These are phyloP conservation scores for Formica aserva DNA, from an alignment of 2,888 invertebrate genomes.

Conservation along the genomic window DNA sequence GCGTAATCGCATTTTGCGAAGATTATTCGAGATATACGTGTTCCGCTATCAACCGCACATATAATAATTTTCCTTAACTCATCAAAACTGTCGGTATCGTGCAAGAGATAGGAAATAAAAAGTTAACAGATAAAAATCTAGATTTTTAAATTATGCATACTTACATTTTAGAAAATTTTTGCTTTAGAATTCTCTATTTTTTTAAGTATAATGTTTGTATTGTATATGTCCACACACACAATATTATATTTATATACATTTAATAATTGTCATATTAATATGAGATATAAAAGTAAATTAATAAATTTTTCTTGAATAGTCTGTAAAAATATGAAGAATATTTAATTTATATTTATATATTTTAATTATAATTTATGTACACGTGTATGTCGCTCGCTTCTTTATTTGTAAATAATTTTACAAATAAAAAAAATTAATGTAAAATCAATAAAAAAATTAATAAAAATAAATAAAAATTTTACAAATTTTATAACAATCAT, in stretches of 20 bases:
- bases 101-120: not conserved
- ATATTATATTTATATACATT: not conserved
- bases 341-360: not conserved
- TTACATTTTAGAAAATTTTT: not conserved
- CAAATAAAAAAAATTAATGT: no score
- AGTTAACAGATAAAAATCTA: not conserved
- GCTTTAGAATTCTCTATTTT: not conserved
- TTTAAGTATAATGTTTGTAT: not conserved
- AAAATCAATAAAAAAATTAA: no score
- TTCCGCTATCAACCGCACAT: slow-evolving; percentile 10
- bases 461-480: no score
- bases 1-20: slow-evolving; percentile 51
- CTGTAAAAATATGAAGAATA: not conserved
- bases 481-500: not conserved
- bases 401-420: not conserved
- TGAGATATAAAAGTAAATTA: not conserved
- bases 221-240: not conserved
- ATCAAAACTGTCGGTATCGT: slow-evolving; percentile 12
- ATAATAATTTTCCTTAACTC: slow-evolving; percentile 40
- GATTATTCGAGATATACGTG: slow-evolving; percentile 5
- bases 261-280: not conserved
- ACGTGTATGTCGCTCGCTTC: no score
- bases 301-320: not conserved
- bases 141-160: not conserved
- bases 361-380: not conserved